A percentile compares a stretch with the other conserved stretches of the same genome.
Evolutionary conservation across 1,140 invertebrate species (phyloP).

Genomic region (Penaeus vannamei): DNA sequence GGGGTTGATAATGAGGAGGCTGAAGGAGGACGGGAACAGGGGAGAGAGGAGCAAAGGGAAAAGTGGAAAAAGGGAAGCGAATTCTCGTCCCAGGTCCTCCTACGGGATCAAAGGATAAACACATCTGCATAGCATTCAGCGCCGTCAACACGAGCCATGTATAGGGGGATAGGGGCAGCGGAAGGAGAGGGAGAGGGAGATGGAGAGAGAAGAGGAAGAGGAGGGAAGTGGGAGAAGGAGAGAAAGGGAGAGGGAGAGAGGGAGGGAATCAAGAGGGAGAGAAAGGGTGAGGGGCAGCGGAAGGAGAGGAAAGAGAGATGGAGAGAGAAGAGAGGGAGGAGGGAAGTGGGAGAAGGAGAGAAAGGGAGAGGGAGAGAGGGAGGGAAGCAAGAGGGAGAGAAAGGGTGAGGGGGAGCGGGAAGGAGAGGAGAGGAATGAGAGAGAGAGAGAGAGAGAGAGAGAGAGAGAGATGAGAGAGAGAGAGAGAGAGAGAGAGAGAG

Average conservation of each 20-base stretch:
- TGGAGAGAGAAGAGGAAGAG: not conserved
- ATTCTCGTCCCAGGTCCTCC: not conserved
- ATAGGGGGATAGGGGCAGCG: not conserved
- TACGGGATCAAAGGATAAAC: not conserved
- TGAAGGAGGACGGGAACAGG: not conserved
- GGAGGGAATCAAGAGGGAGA: not conserved
- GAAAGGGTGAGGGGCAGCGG: not conserved
- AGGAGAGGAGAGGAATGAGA: not conserved
- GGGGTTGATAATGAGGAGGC: not conserved
- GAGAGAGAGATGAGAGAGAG: conserved; percentile 27
- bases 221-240: not conserved
- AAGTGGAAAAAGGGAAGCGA: not conserved
- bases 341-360: not conserved
- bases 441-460: conserved; percentile 6
- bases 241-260: not conserved
- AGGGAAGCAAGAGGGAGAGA: conserved; percentile 44
- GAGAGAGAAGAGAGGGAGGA: not conserved
- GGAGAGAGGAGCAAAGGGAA: not conserved
- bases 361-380: conserved; percentile 1
- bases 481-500: conserved; percentile 30
- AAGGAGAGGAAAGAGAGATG: not conserved
- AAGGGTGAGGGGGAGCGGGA: conserved; percentile 39
- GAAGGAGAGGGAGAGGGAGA: not conserved
- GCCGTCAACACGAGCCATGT: too few relatives aligned
- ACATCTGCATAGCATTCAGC: too few relatives aligned